Conservation (phyloP, 2,113 vertebrate genomes). For the Anarrhichthys ocellatus region DNA sequence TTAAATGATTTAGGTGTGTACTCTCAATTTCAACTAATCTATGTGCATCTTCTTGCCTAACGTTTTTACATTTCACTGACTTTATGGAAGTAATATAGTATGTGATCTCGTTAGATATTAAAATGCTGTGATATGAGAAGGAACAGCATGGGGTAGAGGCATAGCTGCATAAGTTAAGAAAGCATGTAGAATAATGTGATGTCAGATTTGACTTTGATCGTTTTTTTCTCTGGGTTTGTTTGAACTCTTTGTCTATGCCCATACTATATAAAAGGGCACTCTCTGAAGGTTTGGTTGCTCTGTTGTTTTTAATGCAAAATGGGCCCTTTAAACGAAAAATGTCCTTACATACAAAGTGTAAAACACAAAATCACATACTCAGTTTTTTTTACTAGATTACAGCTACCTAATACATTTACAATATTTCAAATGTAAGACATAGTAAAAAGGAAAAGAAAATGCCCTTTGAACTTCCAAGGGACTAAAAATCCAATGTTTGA, state of each 20-base stretch:
- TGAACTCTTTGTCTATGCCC: slow-evolving; percentile 29
- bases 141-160: slow-evolving; percentile 1
- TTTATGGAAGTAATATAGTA: not conserved
- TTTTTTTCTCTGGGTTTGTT: slow-evolving; percentile 33
- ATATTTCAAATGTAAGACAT: not conserved
- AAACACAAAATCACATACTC: too few species aligned
- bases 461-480: too few species aligned
- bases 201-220: slow-evolving; percentile 48
- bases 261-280: slow-evolving; percentile 37
- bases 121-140: slow-evolving; percentile 2
- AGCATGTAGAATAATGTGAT: slow-evolving; percentile 9
- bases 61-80: not conserved
- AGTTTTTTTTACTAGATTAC: too few species aligned
- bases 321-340: not conserved
- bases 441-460: too few species aligned
- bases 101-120: not conserved
- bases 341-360: not conserved
- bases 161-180: slow-evolving; percentile 15
- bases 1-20: not conserved
- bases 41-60: not conserved
- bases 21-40: not conserved
- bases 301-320: not conserved
- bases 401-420: not conserved
- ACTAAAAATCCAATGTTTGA: too few species aligned
- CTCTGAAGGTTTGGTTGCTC: slow-evolving; percentile 4